Base-by-base conservation (phyloP, 1,140 invertebrate genomes). In the Oncopodura yosiiana region DNA sequence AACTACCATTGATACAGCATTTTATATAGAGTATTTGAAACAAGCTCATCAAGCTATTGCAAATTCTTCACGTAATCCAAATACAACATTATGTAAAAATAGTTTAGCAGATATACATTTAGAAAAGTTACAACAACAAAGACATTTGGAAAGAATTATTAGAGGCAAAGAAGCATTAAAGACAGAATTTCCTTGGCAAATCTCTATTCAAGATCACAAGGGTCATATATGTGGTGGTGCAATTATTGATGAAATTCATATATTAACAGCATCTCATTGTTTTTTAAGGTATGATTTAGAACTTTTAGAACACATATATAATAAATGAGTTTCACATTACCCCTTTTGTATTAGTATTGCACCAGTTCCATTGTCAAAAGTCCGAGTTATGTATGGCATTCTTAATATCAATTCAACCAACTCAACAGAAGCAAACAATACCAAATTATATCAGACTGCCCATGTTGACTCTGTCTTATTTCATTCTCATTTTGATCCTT, bases 201-300 rank as follows among this genome's bases (percentile, higher is more conserved):
- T 70, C 18, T 69, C 68, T 16, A 68, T 72, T 46, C 66, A 67
- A 16, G 62, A 69, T 21, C 60, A 65, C 23, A 66, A 75, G 23
- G 68, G 71, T 48, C 75, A 77, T 62, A 71, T 74, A 46, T 81
- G 79, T 66, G 78, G 79, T 0, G 79, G 75, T 21, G 75, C 76
- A n/a, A 69, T 81, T 6, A 70, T 81, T 32, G 73, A 68, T 57
- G 68, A 72, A 30, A 62, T 69, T 27, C 77, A 74, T 70, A 71
- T 80, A 8, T 62, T 81, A 1, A 78, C 75, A 21, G 78, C 79
- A 18, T 77, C 78, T 18, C 78, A 81, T 66, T 81, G 78, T 55
- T 70, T 79, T 49, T 67, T 70, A 37, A 68, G 66, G 74, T 75
- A 66, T n/a, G 4, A 30, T 48, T 6, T 6, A 12, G 18, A 12